Percentiles rank a stretch among this genome's conserved stretches.
Conservation (phyloP, 2,888 invertebrate genomes). For the Tuberolachnus salignus region DNA sequence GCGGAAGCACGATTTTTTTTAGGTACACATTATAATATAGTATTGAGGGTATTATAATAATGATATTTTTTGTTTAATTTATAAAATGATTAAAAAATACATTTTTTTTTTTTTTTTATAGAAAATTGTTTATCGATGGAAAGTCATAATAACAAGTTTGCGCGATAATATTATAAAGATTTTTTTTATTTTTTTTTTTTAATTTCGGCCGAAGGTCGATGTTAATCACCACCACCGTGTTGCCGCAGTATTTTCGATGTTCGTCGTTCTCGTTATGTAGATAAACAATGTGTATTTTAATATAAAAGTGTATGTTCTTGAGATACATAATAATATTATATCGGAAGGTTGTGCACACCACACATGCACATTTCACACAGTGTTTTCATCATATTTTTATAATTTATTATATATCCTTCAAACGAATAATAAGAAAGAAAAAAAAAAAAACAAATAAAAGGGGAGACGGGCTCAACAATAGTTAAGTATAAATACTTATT, state of each 20-base stretch:
- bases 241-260: slow-evolving; percentile 1
- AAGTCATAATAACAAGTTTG: slow-evolving; percentile 30
- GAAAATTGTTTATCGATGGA: neutral
- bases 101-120: neutral
- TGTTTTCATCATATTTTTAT: slow-evolving; percentile 21
- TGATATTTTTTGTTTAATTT: neutral
- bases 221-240: slow-evolving; percentile 50
- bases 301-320: slow-evolving; percentile 45
- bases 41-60: slow-evolving; percentile 1
- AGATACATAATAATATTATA: slow-evolving; percentile 12
- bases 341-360: slow-evolving; percentile 41
- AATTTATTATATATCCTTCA: slow-evolving; percentile 48
- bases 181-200: too few species aligned
- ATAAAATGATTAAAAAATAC: neutral
- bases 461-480: slow-evolving; percentile 29
- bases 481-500: neutral
- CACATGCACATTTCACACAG: slow-evolving; percentile 17
- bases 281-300: slow-evolving; percentile 47
- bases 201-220: slow-evolving; percentile 46
- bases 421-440: too few species aligned
- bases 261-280: slow-evolving; percentile 26
- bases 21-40: too few species aligned
- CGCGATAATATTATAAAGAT: slow-evolving; percentile 21
- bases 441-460: neutral
- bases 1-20: slow-evolving; percentile 6